Evolutionary conservation across 2,797 vertebrate species (phyloP).

Genomic region (Sternotherus odoratus): DNA sequence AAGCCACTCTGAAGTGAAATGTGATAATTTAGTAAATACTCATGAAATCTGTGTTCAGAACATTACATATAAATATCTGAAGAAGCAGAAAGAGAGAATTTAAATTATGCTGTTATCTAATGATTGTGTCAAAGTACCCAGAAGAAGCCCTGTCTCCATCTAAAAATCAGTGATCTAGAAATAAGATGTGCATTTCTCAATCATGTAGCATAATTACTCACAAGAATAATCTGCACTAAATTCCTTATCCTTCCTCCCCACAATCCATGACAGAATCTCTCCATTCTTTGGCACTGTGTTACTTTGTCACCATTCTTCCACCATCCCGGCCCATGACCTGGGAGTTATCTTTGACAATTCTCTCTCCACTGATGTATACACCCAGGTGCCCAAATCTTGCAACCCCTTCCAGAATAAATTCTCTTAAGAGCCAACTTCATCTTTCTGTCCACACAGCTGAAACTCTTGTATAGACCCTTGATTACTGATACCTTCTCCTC

Average conservation of each 20-base stretch:
- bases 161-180: not conserved
- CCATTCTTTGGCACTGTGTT: not conserved
- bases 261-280: not conserved
- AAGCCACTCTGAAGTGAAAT: not conserved
- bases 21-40: not conserved
- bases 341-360: not conserved
- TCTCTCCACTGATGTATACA: not conserved
- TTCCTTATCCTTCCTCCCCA: not conserved
- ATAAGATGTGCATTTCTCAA: not conserved
- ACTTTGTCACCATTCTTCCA: not conserved
- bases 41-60: not conserved
- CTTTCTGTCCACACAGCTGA: not conserved
- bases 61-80: not conserved
- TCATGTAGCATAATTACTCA: not conserved
- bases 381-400: not conserved
- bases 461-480: not conserved
- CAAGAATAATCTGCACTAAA: not conserved
- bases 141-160: not conserved
- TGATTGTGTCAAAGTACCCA: not conserved
- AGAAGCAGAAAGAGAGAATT: not conserved
- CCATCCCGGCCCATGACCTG: not conserved
- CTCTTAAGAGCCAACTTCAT: not conserved
- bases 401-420: not conserved
- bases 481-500: not conserved
- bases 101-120: not conserved